phyloP scores from a whole-genome alignment of 2,888 invertebrate genomes.

The Isotomurus palustris region DNA sequence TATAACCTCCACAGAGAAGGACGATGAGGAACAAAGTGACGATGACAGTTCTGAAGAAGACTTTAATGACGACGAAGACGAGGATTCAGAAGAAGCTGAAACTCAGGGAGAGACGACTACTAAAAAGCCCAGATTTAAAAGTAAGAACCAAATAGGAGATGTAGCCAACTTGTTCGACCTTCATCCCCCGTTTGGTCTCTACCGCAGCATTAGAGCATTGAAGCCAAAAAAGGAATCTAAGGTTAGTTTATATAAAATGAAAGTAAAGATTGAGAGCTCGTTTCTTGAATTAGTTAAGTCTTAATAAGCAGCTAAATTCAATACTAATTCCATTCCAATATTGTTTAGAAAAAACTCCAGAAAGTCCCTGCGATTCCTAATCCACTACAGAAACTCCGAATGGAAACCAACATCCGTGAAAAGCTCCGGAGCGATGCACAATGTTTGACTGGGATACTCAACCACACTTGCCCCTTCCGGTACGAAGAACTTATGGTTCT shows the following conservation, averaged over 20 bases:
- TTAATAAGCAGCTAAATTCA: background rate
- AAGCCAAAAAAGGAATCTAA: no score
- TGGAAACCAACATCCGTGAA: slow-evolving; percentile 24
- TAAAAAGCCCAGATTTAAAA: background rate
- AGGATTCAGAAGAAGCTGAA: slow-evolving; percentile 18
- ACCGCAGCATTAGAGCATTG: no score
- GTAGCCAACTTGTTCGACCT: background rate
- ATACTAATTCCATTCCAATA: no score
- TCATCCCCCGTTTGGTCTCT: slow-evolving; percentile 1
- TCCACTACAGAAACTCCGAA: slow-evolving; percentile 14
- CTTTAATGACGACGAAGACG: slow-evolving; percentile 12
- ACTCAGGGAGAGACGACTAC: slow-evolving; percentile 1
- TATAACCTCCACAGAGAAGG: background rate
- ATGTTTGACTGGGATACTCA: slow-evolving; percentile 13
- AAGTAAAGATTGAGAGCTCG: no score
- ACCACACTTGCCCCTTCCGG: slow-evolving; percentile 28
- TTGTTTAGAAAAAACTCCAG: background rate
- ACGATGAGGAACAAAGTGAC: slow-evolving; percentile 15
- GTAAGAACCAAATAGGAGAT: background rate
- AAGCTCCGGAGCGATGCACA: slow-evolving; percentile 24
- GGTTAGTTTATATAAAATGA: no score
- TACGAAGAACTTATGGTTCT: slow-evolving; percentile 30
- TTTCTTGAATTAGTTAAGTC: background rate
- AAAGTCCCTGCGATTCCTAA: background rate
- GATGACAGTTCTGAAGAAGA: slow-evolving; percentile 15